phyloP scores from a whole-genome alignment of 2,113 vertebrate genomes.

The Rhinopomastus cyanomelas region DNA sequence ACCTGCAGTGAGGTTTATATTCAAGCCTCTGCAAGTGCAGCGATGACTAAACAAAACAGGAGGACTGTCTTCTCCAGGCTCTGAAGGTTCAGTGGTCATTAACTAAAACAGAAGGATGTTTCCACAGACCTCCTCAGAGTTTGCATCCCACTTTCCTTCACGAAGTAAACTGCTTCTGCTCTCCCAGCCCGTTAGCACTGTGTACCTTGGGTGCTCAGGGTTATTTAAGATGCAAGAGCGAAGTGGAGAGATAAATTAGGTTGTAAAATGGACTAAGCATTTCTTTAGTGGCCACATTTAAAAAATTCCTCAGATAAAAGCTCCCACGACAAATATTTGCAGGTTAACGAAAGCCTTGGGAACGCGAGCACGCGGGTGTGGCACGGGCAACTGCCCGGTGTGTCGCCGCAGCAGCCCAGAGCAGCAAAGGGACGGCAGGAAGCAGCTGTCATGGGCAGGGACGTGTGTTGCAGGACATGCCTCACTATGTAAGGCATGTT shows the following conservation, averaged over 20 bases:
- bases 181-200: slow-evolving; percentile 14
- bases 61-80: background rate
- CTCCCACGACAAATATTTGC: slow-evolving; percentile 59
- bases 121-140: slow-evolving; percentile 9
- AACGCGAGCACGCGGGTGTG: slow-evolving; percentile 10
- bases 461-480: background rate
- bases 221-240: slow-evolving; percentile 7
- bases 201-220: slow-evolving; percentile 10
- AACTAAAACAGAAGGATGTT: background rate
- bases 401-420: background rate
- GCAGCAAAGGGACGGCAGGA: background rate
- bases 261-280: slow-evolving; percentile 45
- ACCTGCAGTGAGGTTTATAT: background rate
- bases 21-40: background rate
- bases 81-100: background rate
- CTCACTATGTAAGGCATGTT: background rate
- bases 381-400: background rate
- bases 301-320: slow-evolving; percentile 60
- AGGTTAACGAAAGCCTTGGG: slow-evolving; percentile 53
- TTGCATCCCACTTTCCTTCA: slow-evolving; percentile 24
- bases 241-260: slow-evolving; percentile 44
- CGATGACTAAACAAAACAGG: background rate
- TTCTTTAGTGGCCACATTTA: slow-evolving; percentile 62
- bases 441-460: background rate
- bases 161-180: slow-evolving; percentile 31